Evolutionary conservation across 2,113 vertebrate species (phyloP), one percentile per base, ranked within the genome.

Genomic region (Antechinus flavipes): DNA sequence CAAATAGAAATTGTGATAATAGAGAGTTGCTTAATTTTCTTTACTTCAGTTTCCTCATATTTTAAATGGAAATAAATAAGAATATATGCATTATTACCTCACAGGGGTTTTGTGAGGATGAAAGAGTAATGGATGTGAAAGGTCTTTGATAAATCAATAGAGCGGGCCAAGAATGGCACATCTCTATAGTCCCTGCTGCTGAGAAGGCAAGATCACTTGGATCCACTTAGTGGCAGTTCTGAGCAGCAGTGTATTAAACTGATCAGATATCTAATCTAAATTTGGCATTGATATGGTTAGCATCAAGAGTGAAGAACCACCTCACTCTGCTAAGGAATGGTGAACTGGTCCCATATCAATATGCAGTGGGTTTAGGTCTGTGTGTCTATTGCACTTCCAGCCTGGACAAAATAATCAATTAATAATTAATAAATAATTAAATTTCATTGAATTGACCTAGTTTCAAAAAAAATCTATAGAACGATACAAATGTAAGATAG

Each of bases 401-500:
- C n/a, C 16, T 42, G 61, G 30, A 14, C n/a, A 84, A 84, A 11
- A 68, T 35, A 84, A 49, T 49, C 7, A 8, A 49, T 49, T 49
- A 49, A 49, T 49, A 49, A 49, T 49, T 49, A 49, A 49, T 49
- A 49, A 49, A 49, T 49, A 49, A 49, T 49, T 49, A 49, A 49
- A 49, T 49, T 49, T 49, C 49, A 49, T 49, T 49, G 49, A 49
- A 49, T 49, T 49, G n/a, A 84, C 6, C 19, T 84, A 7, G 35
- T 84, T 84, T 84, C 58, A 26, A 58, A 35, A 35, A 68, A 68
- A 27, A 76, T 61, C 50, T 54, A 50, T 90, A 91, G n/a, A 47
- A 90, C 25, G 93, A 95, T 68, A 30, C 47, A 94, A 95, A 92
- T 35, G 89, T 26, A 91, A 95, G 27, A n/a, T 47, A 56, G 9